Conservation (phyloP, 2,888 invertebrate species). For the Ischnura elegans region DNA sequence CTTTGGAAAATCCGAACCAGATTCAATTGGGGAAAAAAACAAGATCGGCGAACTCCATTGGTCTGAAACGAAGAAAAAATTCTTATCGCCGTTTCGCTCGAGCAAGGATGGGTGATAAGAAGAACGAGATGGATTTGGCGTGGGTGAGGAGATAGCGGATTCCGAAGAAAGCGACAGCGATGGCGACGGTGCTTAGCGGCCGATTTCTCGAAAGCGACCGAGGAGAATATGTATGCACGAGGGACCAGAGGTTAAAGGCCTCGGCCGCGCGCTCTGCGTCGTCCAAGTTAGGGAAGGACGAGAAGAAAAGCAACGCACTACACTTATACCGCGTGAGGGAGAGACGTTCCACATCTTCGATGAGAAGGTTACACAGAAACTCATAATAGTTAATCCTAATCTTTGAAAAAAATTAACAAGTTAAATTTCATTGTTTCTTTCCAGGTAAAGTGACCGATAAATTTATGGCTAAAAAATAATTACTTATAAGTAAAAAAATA, state of each 20-base stretch:
- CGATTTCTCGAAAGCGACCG: background rate
- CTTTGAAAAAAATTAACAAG: no score
- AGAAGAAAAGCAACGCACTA: background rate
- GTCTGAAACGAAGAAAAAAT: background rate
- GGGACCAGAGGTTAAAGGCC: constrained; percentile 51
- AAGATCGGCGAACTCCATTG: constrained; percentile 8
- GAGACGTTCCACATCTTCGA: no score
- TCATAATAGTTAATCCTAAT: no score
- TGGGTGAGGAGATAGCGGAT: background rate
- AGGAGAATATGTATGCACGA: background rate
- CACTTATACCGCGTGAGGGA: background rate
- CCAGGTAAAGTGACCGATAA: no score
- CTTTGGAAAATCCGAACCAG: background rate
- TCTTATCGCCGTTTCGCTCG: background rate
- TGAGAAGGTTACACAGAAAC: no score
- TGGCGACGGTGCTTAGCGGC: background rate
- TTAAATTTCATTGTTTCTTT: no score
- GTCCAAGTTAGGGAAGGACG: background rate
- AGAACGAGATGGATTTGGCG: background rate
- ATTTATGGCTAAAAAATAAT: no score
- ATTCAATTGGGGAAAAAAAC: background rate
- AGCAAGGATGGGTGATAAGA: background rate
- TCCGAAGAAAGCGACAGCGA: background rate
- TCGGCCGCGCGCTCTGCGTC: background rate
- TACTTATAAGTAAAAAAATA: no score